Conservation (phyloP, 2,797 vertebrate species). For the Sitta carolinensis region DNA sequence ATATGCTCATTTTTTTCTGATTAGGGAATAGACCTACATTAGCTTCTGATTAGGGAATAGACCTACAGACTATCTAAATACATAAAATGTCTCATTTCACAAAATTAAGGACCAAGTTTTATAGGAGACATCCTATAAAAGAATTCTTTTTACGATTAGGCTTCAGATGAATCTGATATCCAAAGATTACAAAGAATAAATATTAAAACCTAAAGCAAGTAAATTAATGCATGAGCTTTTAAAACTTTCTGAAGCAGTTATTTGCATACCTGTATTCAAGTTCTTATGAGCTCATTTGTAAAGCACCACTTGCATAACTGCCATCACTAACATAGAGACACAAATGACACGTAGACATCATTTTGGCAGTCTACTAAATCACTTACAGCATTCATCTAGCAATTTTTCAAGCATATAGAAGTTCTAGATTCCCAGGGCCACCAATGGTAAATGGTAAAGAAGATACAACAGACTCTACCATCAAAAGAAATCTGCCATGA, state of each 20-base stretch:
- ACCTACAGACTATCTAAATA: background rate
- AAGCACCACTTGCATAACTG: background rate
- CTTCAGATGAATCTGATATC: background rate
- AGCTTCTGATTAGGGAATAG: background rate
- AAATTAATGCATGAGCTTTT: background rate
- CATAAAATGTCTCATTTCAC: background rate
- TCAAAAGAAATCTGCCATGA: background rate
- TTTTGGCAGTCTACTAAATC: background rate
- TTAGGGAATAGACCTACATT: background rate
- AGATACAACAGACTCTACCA: background rate
- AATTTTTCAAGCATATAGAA: background rate
- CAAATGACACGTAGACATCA: too few species aligned
- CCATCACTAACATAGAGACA: background rate
- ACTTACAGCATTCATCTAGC: background rate
- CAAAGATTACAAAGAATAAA: background rate
- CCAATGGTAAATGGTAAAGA: background rate
- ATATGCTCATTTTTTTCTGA: background rate
- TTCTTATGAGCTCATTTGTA: background rate
- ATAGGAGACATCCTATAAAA: background rate
- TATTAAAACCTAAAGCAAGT: background rate
- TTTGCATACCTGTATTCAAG: background rate
- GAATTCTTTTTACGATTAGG: background rate
- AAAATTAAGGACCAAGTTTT: background rate
- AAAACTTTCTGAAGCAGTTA: background rate
- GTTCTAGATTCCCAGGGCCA: background rate